Evolutionary conservation across 2,113 vertebrate species (phyloP).

Genomic region (Syrmaticus mikado): DNA sequence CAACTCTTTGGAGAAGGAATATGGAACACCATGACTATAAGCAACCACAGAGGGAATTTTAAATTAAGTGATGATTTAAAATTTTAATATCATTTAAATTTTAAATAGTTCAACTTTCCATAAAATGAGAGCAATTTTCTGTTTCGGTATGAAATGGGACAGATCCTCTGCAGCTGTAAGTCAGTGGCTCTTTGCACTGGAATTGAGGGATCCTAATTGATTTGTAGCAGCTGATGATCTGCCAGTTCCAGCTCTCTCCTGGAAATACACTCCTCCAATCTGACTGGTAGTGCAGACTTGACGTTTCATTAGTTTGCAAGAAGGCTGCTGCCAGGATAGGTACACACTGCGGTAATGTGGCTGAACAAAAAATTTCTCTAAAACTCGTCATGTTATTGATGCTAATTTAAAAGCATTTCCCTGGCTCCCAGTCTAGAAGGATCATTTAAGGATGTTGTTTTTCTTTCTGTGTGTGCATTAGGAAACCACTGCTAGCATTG

Average conservation of each 20-base stretch:
- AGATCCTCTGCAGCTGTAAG: conserved; percentile 20
- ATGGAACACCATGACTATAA: neutral
- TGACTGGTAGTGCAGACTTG: conserved; percentile 24
- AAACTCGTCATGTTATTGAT: conserved; percentile 21
- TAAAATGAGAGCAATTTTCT: conserved; percentile 42
- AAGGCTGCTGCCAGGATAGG: conserved; percentile 35
- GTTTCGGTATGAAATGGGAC: neutral
- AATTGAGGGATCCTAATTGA: conserved; percentile 37
- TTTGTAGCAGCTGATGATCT: conserved; percentile 25
- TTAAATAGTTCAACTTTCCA: neutral
- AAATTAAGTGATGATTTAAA: conserved; percentile 20
- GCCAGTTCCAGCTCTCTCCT: conserved; percentile 24
- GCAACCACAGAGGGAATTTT: conserved; percentile 26
- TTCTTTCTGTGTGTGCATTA: neutral
- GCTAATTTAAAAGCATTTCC: conserved; percentile 43
- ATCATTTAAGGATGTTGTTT: neutral
- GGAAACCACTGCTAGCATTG: neutral
- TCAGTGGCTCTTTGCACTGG: neutral
- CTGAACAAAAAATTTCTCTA: neutral
- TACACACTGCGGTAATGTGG: neutral
- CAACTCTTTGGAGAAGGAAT: neutral
- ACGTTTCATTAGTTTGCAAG: conserved; percentile 42
- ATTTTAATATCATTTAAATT: conserved; percentile 49
- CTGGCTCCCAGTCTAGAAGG: conserved; percentile 7
- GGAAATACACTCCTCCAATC: conserved; percentile 12